These are phyloP conservation scores for Thaumetopoea pityocampa DNA, from an alignment of 1,140 invertebrate species.

Conservation along the genomic window DNA sequence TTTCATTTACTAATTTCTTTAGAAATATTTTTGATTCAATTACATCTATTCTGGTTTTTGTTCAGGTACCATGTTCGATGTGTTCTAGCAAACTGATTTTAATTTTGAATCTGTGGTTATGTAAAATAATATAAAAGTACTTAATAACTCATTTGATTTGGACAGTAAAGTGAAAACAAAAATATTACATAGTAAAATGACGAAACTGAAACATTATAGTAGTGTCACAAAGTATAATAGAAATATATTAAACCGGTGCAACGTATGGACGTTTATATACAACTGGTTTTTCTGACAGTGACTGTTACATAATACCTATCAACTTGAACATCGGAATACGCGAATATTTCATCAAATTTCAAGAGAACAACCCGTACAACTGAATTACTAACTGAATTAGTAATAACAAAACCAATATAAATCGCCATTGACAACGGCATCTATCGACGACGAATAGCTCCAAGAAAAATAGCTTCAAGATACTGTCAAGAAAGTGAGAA, in stretches of 20 bases:
- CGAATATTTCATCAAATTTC: conserved; percentile 1
- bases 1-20: no score
- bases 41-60: no score
- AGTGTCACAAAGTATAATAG: conserved; percentile 15
- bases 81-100: no score
- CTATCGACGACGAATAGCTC: no score
- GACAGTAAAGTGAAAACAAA: conserved; percentile 13
- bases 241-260: conserved; percentile 13
- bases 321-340: no score
- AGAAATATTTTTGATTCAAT: no score
- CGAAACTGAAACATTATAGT: conserved; percentile 7
- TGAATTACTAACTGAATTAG: background rate
- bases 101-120: no score
- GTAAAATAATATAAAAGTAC: no score
- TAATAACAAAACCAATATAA: background rate
- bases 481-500: no score
- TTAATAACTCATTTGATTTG: no score
- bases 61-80: no score
- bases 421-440: background rate
- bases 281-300: conserved; percentile 49
- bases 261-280: conserved; percentile 46
- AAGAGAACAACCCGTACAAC: background rate
- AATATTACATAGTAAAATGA: conserved; percentile 27
- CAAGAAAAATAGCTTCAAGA: no score
- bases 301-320: conserved; percentile 1